Percentiles rank a stretch among this genome's conserved stretches.
Conservation (phyloP, 2,113 vertebrate genomes). For the Campylomormyrus tamandua region DNA sequence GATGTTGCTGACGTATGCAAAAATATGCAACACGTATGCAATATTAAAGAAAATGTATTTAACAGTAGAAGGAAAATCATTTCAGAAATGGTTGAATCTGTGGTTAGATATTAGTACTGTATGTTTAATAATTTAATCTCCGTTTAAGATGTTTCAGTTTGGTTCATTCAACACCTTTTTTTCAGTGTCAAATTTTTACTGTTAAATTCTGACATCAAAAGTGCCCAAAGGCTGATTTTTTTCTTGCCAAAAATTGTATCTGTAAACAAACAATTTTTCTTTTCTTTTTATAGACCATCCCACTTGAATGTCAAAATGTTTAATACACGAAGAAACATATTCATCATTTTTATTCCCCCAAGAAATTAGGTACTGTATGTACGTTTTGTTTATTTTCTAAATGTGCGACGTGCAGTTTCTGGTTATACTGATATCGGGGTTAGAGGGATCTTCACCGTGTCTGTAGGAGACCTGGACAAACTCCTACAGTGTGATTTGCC, state of each 20-base stretch:
- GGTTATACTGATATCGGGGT: background rate
- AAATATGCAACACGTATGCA: background rate
- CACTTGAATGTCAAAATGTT: background rate
- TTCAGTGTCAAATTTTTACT: background rate
- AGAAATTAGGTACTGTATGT: background rate
- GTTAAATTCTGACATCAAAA: background rate
- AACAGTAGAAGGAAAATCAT: background rate
- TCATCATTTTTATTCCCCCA: background rate
- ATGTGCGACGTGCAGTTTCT: background rate
- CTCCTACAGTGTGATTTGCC: background rate
- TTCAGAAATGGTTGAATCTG: background rate
- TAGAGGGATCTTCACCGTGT: background rate
- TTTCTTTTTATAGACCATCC: background rate
- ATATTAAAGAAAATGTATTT: background rate
- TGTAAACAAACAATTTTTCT: background rate
- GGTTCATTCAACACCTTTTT: background rate
- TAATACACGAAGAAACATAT: background rate
- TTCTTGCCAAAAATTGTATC: background rate
- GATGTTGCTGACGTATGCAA: background rate
- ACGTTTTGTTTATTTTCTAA: background rate
- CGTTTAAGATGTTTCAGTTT: background rate
- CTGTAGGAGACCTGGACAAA: background rate
- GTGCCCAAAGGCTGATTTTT: background rate
- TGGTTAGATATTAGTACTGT: background rate
- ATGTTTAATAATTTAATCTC: background rate